Base-by-base conservation (phyloP, 2,888 invertebrate species). In the Iselma pallidipennis region DNA sequence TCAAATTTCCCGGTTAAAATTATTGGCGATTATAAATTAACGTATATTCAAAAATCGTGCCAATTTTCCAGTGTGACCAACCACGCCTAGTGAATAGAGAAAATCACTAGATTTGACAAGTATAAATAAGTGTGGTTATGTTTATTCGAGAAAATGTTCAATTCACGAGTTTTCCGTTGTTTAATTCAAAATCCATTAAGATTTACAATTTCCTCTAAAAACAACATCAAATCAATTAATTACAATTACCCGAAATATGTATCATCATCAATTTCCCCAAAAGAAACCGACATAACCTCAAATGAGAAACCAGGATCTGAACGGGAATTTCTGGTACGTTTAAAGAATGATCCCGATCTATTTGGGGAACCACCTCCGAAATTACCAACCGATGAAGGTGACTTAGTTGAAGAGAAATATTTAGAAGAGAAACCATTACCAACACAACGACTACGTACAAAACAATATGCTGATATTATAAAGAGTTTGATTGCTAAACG, bases 381-480 rank as follows among this genome's bases (percentile, higher is more conserved):
- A 61, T 66, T 75, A 59, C 65, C 64, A 49, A 67, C 71, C 29
- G 85, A 87, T 69, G 84, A 85, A 73, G 87, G 83, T 50, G 90
- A 91, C 77, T 71, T 84, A 28, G 80, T 81, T 69, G 91, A 91
- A 78, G 85, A 88, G 66, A 82, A 86, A 50, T 86, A 82, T 75
- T 75, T 85, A 56, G 80, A 85, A 68, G 84, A 86, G 67, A 79
- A 81, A 48, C 86, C 87, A 3, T 19, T 63, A 12, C 66, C 64
- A 7, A 77, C 81, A 1, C 84, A 85, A 71, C 85, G 86, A 75
- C 77, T 88, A 14, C 83, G 85, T 3, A 86, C 83, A 0, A 88
- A 85, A 71, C 86, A 90, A 70, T 93, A 93, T 81, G 88, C 88
- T 0, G 85, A 86, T 68, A 78, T 91, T 63, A 92, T 94, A 4